phyloP scores from a whole-genome alignment of 2,797 vertebrate genomes.

The Siniperca undulata region DNA sequence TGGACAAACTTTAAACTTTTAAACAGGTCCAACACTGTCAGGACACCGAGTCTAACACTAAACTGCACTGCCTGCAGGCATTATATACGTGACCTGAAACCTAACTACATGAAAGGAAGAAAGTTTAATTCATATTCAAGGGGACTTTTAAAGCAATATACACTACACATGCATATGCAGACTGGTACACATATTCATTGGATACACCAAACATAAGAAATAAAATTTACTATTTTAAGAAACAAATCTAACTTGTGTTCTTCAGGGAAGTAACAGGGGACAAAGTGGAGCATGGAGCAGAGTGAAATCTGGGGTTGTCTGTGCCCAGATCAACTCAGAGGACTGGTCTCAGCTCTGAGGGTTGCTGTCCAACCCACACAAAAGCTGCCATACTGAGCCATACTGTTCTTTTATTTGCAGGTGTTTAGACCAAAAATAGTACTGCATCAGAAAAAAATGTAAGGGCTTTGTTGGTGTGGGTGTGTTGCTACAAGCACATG shows the following conservation, averaged over 20 bases:
- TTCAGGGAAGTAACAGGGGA: background rate
- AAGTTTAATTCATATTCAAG: constrained; percentile 16
- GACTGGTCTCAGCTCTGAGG: background rate
- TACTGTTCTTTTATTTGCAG: constrained; percentile 8
- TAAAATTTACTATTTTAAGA: background rate
- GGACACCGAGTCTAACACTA: constrained; percentile 22
- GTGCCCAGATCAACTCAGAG: constrained; percentile 13
- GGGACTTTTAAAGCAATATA: background rate
- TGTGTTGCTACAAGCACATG: background rate
- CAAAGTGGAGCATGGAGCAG: constrained; percentile 10
- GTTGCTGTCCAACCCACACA: constrained; percentile 17
- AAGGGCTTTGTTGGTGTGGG: background rate
- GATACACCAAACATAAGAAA: background rate
- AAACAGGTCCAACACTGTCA: constrained; percentile 44
- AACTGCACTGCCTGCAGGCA: constrained; percentile 39
- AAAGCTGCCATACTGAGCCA: background rate
- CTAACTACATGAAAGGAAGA: constrained; percentile 14
- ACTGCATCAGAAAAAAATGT: background rate
- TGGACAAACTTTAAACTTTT: constrained; percentile 60
- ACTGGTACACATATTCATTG: background rate
- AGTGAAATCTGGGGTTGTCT: background rate
- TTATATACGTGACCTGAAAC: constrained; percentile 18
- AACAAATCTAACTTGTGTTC: background rate
- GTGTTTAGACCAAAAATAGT: constrained; percentile 3
- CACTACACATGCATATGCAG: constrained; percentile 15